A percentile compares a stretch with the other conserved stretches of the same genome.
Conservation (phyloP, 2,113 vertebrate genomes). For the Cariama cristata region DNA sequence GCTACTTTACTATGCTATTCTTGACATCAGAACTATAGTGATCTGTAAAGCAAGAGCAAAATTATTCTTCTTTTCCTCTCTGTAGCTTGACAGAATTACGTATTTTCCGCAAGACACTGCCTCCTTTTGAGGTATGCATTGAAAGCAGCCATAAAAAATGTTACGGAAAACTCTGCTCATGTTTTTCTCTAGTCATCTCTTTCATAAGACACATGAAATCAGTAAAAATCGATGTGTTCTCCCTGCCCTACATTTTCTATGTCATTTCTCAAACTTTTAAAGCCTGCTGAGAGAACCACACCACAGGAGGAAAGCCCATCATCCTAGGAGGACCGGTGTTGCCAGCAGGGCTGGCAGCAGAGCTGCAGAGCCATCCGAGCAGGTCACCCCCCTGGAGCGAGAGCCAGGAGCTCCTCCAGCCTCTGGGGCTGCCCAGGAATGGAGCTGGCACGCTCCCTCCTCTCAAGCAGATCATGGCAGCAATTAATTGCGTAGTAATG, state of each 20-base stretch:
- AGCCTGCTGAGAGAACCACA: background rate
- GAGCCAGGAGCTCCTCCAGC: constrained; percentile 27
- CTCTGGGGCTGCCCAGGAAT: background rate
- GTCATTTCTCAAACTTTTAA: background rate
- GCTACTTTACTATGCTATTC: background rate
- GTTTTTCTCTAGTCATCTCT: background rate
- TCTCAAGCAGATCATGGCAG: constrained; percentile 18
- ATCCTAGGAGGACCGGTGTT: background rate
- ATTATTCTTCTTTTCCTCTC: background rate
- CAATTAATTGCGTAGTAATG: constrained; percentile 60
- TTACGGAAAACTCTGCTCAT: background rate
- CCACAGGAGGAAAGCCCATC: background rate
- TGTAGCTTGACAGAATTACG: background rate
- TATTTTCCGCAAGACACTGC: constrained; percentile 24
- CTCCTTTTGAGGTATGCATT: constrained; percentile 5
- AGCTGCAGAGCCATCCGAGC: background rate
- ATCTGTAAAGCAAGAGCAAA: background rate
- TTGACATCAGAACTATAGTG: background rate
- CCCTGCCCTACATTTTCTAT: background rate
- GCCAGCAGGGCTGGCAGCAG: constrained; percentile 34
- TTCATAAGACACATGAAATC: background rate
- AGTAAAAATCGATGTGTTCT: background rate
- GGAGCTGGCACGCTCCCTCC: constrained; percentile 11
- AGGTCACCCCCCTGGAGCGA: constrained; percentile 4
- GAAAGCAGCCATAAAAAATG: background rate